Base-by-base conservation (phyloP, 2,797 vertebrate genomes). In the Gymnothorax javanicus region DNA sequence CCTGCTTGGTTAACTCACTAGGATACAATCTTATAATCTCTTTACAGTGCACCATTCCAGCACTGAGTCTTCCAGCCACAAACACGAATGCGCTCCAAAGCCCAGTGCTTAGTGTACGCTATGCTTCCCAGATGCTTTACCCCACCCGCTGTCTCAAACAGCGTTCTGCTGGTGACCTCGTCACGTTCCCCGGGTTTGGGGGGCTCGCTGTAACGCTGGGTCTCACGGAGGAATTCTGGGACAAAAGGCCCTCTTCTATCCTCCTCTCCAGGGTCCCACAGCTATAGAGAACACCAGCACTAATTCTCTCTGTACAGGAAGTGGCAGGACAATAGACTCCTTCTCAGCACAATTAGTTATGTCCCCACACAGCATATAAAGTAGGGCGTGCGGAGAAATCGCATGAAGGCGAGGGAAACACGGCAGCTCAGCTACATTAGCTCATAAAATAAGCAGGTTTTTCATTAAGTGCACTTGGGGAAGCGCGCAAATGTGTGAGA, bases 131-230 rank as follows among this genome's bases (percentile, higher is more conserved):
- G 91, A 93, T 92, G 91, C 91, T 87, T 93, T 90, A 90, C 92
- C 93, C 91, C 90, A 91, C 93, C 90, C 87, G 60, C n/a, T 90
- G 90, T 92, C 92, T 89, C 92, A 91, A 90, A 91, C 93, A 91
- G 92, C 89, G 92, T 92, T 91, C 94, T 93, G 93, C 94, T 93
- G 89, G 92, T 96, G 94, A 96, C 96, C 95, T 93, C 93, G 95
- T 96, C 94, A 93, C 92, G 93, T 94, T 94, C 85, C 83, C 93
- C 91, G 91, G 91, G 84, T 57, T 56, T 56, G 58, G 86, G 85
- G 83, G 59, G 87, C 82, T 67, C 62, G 20, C 91, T 93, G 93
- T 93, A 94, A 95, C 94, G 90, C 91, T 90, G 87, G 91, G 92
- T 94, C 94, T 92, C 91, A 92, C 89, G 64, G 91, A 90, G 91